Evolutionary conservation across 2,888 invertebrate genomes (phyloP), one percentile per base, ranked within the genome.

Genomic region (Pandemis cinnamomeana): DNA sequence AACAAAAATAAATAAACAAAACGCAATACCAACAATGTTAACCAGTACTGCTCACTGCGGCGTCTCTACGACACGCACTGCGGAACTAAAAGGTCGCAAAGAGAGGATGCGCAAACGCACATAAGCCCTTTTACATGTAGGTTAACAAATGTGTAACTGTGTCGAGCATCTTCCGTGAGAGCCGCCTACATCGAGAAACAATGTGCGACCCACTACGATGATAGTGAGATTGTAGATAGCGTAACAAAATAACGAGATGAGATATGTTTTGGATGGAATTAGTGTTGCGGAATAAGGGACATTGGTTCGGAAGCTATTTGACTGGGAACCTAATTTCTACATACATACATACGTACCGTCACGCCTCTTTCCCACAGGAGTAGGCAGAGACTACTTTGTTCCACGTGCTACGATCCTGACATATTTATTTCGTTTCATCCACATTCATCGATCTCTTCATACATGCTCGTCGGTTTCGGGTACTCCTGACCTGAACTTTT

Each of bases 91-190:
- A 20, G n/a, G 46, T 6, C 46, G 13, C 15, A 63, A 20, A 46
- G 44, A 20, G 1, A 8, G 20, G 20, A 20, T 5, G 7, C 36
- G 48, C 13, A 36, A 36, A 20, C 36, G 48, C 13, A 27, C 41
- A 67, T 67, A 67, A 15, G 53, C 36, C 67, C 10, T 41, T 51
- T 67, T 53, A 27, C 36, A 58, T 51, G 71, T 76, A 60, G 78
- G 76, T 75, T 78, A 77, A 81, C 78, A 89, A 86, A 83, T 91
- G 82, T 91, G 91, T 88, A 88, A 92, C 82, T 90, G 82, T 89
- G 89, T 80, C 90, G 82, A 46, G 77, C 77, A 81, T 78, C 91
- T 92, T 92, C 92, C 92, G 92, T 92, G 92, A 89, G 92, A 92
- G 83, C 53, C 76, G 71, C 76, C 75, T 78, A 77, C 72, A 77